Percentiles rank a stretch among this genome's conserved stretches.
These are phyloP conservation scores for Colletes gigas DNA, from an alignment of 1,140 invertebrate genomes.

Conservation along the genomic window DNA sequence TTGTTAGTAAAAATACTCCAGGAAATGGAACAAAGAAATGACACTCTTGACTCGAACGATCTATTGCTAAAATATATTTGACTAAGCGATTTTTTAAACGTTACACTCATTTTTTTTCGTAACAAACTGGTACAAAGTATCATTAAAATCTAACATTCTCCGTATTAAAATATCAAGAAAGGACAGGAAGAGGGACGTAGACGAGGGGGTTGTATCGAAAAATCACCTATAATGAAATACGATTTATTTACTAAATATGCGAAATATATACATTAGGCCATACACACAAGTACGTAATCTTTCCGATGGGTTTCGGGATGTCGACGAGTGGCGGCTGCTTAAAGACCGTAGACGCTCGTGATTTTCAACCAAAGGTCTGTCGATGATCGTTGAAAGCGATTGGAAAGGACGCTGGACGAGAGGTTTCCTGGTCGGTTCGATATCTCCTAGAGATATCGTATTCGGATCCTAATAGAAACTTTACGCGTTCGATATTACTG, in stretches of 20 bases:
- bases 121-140: too few relatives aligned
- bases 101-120: too few relatives aligned
- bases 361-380: neutral
- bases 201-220: neutral
- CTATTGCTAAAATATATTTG: too few relatives aligned
- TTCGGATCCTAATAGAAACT: neutral
- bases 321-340: neutral
- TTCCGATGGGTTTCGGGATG: conserved; percentile 34
- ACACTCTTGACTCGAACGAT: too few relatives aligned
- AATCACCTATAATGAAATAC: conserved; percentile 69
- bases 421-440: neutral
- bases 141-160: neutral
- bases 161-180: neutral
- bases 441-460: neutral
- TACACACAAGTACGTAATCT: conserved; percentile 71
- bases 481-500: too few relatives aligned
- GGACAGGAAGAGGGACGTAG: neutral
- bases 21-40: too few relatives aligned
- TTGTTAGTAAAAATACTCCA: too few relatives aligned
- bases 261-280: conserved; percentile 78
- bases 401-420: neutral
- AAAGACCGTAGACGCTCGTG: neutral
- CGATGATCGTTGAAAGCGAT: neutral
- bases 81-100: too few relatives aligned
- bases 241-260: conserved; percentile 76